A percentile compares a stretch with the other conserved stretches of the same genome.
Evolutionary conservation across 2,113 vertebrate genomes (phyloP).

Genomic region (Cheilinus undulatus): DNA sequence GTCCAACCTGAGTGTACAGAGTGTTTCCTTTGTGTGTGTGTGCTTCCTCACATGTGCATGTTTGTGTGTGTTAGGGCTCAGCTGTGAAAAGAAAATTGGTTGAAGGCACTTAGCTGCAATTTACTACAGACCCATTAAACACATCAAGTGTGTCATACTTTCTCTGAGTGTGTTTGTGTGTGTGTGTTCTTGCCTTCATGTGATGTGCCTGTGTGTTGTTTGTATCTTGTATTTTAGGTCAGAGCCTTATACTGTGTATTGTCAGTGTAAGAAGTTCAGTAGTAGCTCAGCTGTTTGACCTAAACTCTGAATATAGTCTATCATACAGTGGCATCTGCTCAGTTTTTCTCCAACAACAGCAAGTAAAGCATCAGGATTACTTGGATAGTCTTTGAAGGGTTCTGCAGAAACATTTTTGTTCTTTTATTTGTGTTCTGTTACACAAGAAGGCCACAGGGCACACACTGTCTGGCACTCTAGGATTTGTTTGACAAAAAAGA

Average conservation of each 20-base stretch:
- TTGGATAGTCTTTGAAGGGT: no score
- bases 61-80: conserved; percentile 60
- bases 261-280: no score
- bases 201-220: conserved; percentile 7
- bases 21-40: conserved; percentile 23
- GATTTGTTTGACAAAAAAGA: no score
- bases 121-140: conserved; percentile 79
- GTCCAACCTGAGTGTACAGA: not conserved
- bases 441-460: no score
- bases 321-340: no score
- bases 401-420: no score
- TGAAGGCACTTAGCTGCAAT: conserved; percentile 73
- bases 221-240: conserved; percentile 38
- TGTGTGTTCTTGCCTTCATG: not conserved
- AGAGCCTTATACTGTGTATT: conserved; percentile 31
- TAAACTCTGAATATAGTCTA: no score
- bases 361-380: no score
- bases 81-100: conserved; percentile 74
- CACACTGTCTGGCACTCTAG: no score
- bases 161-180: not conserved
- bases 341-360: no score
- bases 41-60: conserved; percentile 12
- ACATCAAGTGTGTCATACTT: conserved; percentile 47
- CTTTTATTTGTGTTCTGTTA: no score
- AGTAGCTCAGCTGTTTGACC: no score